A percentile compares a stretch with the other conserved stretches of the same genome.
These are phyloP conservation scores for Laspeyria flexula DNA, from an alignment of 2,888 invertebrate species.

Conservation along the genomic window DNA sequence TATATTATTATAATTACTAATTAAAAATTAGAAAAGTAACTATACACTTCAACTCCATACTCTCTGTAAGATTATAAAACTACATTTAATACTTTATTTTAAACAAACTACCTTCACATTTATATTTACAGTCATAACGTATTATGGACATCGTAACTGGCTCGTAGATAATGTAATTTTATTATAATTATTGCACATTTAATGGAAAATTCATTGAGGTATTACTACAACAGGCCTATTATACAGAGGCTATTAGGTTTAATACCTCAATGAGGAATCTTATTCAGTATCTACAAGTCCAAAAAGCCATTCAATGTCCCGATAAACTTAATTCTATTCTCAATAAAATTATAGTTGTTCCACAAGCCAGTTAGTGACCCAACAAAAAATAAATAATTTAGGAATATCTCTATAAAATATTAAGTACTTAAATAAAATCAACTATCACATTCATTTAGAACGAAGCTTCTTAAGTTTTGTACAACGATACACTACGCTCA, in stretches of 20 bases:
- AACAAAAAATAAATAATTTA: constrained; percentile 81
- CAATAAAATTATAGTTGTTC: constrained; percentile 33
- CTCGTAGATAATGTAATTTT: constrained; percentile 41
- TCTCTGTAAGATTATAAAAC: constrained; percentile 51
- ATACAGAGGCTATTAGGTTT: not conserved
- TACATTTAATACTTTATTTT: constrained; percentile 54
- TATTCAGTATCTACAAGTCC: constrained; percentile 29
- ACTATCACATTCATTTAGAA: constrained; percentile 85
- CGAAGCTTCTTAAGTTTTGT: constrained; percentile 78
- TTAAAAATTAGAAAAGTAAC: constrained; percentile 52
- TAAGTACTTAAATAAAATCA: constrained; percentile 84
- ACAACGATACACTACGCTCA: constrained; percentile 56
- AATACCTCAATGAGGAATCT: not conserved
- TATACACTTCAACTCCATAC: constrained; percentile 33
- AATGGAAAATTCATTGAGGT: constrained; percentile 12
- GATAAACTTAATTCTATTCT: constrained; percentile 12
- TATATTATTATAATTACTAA: constrained; percentile 43
- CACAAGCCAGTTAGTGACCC: constrained; percentile 52
- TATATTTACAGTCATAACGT: constrained; percentile 65
- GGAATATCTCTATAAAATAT: constrained; percentile 78
- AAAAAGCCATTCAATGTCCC: constrained; percentile 23
- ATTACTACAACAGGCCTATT: not conserved
- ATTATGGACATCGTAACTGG: constrained; percentile 54
- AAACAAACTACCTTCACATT: constrained; percentile 60
- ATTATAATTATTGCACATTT: constrained; percentile 50